Conservation (phyloP, 2,797 vertebrate genomes). For the Enteromius treurensis region DNA sequence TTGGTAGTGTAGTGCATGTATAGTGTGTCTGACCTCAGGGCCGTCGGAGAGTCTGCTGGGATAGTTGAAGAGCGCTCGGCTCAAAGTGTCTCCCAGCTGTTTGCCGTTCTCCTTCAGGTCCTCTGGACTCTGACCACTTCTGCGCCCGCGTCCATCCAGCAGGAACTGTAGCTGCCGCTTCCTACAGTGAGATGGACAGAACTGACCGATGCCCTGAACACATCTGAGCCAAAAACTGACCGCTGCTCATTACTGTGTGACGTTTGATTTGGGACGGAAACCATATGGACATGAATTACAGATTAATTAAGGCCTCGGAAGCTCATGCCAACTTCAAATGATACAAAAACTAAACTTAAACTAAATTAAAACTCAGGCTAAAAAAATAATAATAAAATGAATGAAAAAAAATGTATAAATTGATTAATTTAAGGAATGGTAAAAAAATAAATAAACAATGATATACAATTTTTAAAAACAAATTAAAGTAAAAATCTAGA, state of each 20-base stretch:
- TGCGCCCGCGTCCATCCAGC: slow-evolving; percentile 88
- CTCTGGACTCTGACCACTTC: slow-evolving; percentile 81
- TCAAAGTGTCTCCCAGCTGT: slow-evolving; percentile 84
- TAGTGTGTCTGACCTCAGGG: slow-evolving; percentile 79
- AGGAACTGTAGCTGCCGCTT: slow-evolving; percentile 90
- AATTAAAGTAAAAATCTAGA: background rate
- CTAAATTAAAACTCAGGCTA: too few species aligned
- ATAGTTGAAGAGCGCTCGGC: slow-evolving; percentile 86
- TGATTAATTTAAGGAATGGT: background rate
- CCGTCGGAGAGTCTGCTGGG: slow-evolving; percentile 85
- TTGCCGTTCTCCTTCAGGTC: slow-evolving; percentile 85
- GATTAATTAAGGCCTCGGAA: background rate
- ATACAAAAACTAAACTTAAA: background rate
- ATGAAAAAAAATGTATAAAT: background rate
- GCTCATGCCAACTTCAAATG: background rate
- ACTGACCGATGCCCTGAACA: background rate
- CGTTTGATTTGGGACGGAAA: background rate
- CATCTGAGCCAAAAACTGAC: background rate
- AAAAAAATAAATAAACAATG: background rate
- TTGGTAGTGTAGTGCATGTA: too few species aligned
- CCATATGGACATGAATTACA: background rate
- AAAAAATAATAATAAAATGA: too few species aligned
- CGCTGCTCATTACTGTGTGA: background rate
- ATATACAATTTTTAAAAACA: too few species aligned
- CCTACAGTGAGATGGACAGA: slow-evolving; percentile 67